Conservation (phyloP, 2,797 vertebrate species). For the Cyprinodon diabolis region DNA sequence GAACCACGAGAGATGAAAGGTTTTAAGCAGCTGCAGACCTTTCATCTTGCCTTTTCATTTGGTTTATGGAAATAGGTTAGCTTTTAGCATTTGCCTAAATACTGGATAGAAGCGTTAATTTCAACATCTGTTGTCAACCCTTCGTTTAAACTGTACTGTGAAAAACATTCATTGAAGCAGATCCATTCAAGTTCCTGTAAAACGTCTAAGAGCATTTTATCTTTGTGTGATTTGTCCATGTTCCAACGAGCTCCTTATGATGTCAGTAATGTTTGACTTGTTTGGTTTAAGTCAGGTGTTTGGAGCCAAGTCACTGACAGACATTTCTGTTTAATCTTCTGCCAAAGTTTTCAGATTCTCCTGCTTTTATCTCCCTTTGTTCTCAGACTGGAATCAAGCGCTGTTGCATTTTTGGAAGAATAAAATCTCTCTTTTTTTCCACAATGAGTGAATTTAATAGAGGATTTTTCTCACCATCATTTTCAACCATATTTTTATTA, state of each 20-base stretch:
- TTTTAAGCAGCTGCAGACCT: too few species aligned
- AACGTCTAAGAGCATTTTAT: background rate
- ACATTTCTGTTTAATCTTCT: background rate
- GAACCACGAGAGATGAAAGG: too few species aligned
- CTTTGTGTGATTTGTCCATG: background rate
- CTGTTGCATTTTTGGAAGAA: background rate
- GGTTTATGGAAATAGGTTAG: background rate
- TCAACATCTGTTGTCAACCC: background rate
- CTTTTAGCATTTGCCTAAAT: background rate
- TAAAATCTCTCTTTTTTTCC: background rate
- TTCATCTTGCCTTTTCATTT: background rate
- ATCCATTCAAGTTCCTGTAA: background rate
- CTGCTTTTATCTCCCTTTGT: background rate
- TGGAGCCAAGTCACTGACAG: background rate
- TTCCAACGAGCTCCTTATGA: background rate
- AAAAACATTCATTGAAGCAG: background rate
- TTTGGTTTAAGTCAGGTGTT: constrained; percentile 1
- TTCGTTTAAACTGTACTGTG: background rate
- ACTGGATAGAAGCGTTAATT: background rate
- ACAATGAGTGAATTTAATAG: background rate
- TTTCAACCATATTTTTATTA: background rate
- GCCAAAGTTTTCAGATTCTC: background rate
- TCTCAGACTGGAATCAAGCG: background rate
- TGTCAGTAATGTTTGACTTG: background rate
- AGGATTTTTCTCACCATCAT: background rate